phyloP scores from a whole-genome alignment of 2,888 invertebrate species.

The Phengaris alcon region DNA sequence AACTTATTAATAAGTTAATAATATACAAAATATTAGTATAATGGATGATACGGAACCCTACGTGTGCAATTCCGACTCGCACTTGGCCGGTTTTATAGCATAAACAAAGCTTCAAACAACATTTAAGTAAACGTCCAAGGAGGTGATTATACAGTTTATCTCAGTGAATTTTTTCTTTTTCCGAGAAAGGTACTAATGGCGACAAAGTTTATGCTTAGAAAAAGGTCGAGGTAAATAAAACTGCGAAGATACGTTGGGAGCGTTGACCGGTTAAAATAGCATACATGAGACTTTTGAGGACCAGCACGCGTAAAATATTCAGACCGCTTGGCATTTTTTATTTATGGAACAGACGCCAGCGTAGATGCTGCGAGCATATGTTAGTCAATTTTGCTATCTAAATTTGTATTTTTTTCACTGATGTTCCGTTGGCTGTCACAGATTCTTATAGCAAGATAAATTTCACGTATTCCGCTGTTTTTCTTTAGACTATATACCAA shows the following conservation, averaged over 20 bases:
- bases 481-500: too few species aligned
- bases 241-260: constrained; percentile 27
- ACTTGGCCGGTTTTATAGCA: too few species aligned
- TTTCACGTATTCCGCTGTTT: too few species aligned
- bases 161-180: constrained; percentile 16
- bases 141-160: constrained; percentile 9
- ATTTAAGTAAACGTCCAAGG: neutral
- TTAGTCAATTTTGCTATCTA: neutral
- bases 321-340: constrained; percentile 63
- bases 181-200: constrained; percentile 18
- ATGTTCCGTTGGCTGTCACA: too few species aligned
- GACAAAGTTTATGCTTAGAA: constrained; percentile 26
- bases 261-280: constrained; percentile 31
- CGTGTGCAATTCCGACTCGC: too few species aligned
- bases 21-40: too few species aligned
- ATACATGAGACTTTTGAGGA: constrained; percentile 33
- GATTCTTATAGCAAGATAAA: too few species aligned
- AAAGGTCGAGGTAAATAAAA: constrained; percentile 30
- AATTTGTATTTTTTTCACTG: too few species aligned
- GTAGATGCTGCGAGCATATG: constrained; percentile 30
- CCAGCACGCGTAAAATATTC: constrained; percentile 60
- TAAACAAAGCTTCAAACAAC: neutral
- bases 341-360: constrained; percentile 62
- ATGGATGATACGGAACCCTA: too few species aligned
- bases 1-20: too few species aligned